Conservation (phyloP, 2,113 vertebrate species). For the Platysteira castanea region DNA sequence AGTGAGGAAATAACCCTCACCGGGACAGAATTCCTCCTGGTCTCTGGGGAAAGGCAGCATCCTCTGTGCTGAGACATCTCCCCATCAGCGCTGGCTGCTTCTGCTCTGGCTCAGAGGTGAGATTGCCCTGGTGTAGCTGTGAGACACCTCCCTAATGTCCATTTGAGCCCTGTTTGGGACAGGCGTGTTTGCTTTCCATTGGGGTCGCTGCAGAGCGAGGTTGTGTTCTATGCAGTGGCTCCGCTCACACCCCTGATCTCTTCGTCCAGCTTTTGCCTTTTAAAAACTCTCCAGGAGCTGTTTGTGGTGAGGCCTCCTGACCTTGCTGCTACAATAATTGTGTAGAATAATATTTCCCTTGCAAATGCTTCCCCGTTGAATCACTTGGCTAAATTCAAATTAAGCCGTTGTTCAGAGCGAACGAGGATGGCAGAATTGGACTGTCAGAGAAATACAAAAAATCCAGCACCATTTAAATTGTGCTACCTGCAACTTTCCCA, state of each 20-base stretch:
- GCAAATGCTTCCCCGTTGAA: neutral
- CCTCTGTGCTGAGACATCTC: rapidly evolving
- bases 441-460: neutral
- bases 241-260: neutral
- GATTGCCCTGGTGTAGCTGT: too few species aligned
- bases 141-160: neutral
- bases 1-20: neutral
- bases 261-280: neutral
- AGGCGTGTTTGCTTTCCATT: rapidly evolving
- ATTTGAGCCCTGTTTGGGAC: rapidly evolving
- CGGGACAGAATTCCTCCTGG: neutral
- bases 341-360: neutral
- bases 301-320: neutral
- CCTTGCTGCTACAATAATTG: neutral
- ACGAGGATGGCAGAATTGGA: neutral
- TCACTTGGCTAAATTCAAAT: neutral
- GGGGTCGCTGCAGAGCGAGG: too few species aligned
- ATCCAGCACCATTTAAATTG: neutral
- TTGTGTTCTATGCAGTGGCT: neutral
- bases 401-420: neutral
- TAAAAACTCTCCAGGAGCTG: neutral
- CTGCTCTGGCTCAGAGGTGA: neutral
- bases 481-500: neutral
- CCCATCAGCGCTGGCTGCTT: neutral
- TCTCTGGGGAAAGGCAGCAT: neutral